Base-by-base conservation (phyloP, 2,888 invertebrate species). In the Andrena chrysosceles region DNA sequence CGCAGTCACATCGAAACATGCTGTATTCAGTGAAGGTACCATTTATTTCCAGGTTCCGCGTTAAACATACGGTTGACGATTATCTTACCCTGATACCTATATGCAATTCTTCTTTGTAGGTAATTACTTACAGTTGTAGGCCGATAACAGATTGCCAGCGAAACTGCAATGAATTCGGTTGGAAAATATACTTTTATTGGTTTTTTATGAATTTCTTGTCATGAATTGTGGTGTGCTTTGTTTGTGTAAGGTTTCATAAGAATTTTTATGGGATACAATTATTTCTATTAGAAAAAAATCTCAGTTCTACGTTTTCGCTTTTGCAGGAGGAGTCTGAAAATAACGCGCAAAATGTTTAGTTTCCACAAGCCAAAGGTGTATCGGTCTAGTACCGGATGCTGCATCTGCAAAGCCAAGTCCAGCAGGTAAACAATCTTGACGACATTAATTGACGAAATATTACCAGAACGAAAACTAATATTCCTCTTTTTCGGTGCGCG, bases 281-380 rank as follows among this genome's bases (percentile, higher is more conserved):
- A 8, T 7, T 0, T 49, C 16, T 2, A 0, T 26, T 20, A 16
- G 35, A 63, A 29, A 2, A 26, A 78, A 77, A n/a, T 56, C 2
- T 49, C 54, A 67, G 63, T 56, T 26, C 29, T 67, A 13, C 35
- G 13, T 68, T 70, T 84, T 26, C 31, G 56, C 6, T 52, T 85
- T 91, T 90, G 10, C 86, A 91, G 90, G 83, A 73, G 73, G 77
- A 74, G 79, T 73, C 85, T 79, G 81, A 71, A 87, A 83, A 60
- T 62, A 85, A 83, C 56, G 33, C 74, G 75, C 91, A 94, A 92
- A 91, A 97, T 97, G 97, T 97, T 97, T 95, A 97, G 97, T 94
- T 97, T 97, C 94, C 97, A 97, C 94, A 97, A 97, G 94, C 97
- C 97, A 85, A 97, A 97, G 95, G 97, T 97, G 83, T 98, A 97